Evolutionary conservation across 2,888 invertebrate species (phyloP).

Genomic region (Cabera pusaria): DNA sequence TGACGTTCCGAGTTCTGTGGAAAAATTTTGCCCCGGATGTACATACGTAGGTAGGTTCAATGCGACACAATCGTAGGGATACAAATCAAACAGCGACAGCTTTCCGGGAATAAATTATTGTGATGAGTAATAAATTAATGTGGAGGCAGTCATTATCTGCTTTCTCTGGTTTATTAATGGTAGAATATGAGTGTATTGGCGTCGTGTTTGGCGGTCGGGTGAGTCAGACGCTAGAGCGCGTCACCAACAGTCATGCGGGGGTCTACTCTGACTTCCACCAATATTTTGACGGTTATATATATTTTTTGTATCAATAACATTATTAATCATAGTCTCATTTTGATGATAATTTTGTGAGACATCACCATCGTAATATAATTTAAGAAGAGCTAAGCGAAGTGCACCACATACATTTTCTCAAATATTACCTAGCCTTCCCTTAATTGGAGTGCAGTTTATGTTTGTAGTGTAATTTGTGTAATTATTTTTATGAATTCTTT

Average conservation of each 20-base stretch:
- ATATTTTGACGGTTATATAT: too few relatives aligned
- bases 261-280: too few relatives aligned
- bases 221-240: constrained; percentile 36
- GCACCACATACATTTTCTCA: too few relatives aligned
- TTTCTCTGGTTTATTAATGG: constrained; percentile 58
- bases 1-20: constrained; percentile 26
- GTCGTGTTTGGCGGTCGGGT: constrained; percentile 34
- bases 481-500: too few relatives aligned
- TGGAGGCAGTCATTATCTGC: constrained; percentile 48
- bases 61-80: constrained; percentile 35
- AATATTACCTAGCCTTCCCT: too few relatives aligned
- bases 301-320: too few relatives aligned
- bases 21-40: constrained; percentile 31
- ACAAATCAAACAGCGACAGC: constrained; percentile 32
- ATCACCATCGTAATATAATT: too few relatives aligned
- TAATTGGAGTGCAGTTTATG: too few relatives aligned
- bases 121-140: constrained; percentile 49
- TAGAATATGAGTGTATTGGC: constrained; percentile 58
- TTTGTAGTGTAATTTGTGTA: too few relatives aligned
- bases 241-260: constrained; percentile 51
- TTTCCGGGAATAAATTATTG: constrained; percentile 44
- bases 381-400: too few relatives aligned
- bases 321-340: too few relatives aligned
- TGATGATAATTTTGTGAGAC: too few relatives aligned
- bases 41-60: constrained; percentile 32